phyloP scores from a whole-genome alignment of 2,888 invertebrate genomes.

The Platycheirus rosarum region DNA sequence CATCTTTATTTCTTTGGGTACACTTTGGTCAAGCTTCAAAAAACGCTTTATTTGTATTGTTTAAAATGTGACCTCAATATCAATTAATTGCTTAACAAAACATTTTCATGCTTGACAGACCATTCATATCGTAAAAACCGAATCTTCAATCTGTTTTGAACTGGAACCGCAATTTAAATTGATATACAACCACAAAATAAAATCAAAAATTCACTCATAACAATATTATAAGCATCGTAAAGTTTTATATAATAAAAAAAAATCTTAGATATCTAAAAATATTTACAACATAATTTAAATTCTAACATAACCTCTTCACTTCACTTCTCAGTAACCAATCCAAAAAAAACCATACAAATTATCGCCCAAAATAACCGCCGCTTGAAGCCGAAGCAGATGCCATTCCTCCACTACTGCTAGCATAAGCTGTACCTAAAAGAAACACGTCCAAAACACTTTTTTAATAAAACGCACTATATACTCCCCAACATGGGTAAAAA shows the following conservation, averaged over 20 bases:
- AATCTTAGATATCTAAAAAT: slow-evolving; percentile 2
- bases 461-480: slow-evolving; percentile 29
- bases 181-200: neutral
- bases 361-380: slow-evolving; percentile 61
- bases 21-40: too few relatives aligned
- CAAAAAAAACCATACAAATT: slow-evolving; percentile 7
- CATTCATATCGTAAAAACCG: neutral
- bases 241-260: neutral
- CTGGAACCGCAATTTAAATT: neutral
- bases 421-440: slow-evolving; percentile 75
- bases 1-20: too few relatives aligned
- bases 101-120: slow-evolving; percentile 10
- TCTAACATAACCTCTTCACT: slow-evolving; percentile 3
- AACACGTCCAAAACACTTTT: slow-evolving; percentile 72
- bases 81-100: neutral
- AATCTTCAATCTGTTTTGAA: neutral
- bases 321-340: slow-evolving; percentile 30
- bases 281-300: slow-evolving; percentile 49
- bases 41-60: neutral
- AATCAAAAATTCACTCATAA: neutral
- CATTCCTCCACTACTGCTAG: slow-evolving; percentile 70
- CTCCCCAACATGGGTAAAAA: neutral
- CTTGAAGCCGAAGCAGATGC: slow-evolving; percentile 71
- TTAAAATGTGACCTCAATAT: neutral
- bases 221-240: neutral